Base-by-base conservation (phyloP, 2,888 invertebrate species). In the Exocentrus adspersus region DNA sequence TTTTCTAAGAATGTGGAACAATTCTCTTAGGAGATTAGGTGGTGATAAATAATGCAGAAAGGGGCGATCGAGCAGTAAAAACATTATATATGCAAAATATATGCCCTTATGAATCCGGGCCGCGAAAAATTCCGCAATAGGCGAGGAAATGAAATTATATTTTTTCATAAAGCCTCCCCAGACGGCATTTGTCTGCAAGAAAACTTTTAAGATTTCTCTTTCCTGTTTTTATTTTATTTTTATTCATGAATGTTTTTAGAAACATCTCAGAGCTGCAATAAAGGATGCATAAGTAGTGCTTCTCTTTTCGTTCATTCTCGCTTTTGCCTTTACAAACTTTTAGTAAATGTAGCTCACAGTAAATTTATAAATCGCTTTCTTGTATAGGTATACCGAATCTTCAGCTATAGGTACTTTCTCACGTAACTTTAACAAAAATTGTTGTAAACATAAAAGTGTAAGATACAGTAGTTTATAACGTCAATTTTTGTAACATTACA, bases 71-170 rank as follows among this genome's bases (percentile, higher is more conserved):
- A 65, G 75, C 65, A 72, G 73, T 76, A 77, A 76, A 74, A 72
- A 72, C 72, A 77, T 77, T 76, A 76, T 70, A 68, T 73, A 78
- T 78, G 77, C 77, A 75, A 75, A 78, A 74, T 76, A 69, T 74
- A 75, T 76, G 76, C 75, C 65, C 70, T 72, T 70, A 74, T 70
- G 76, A 73, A 70, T 72, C 71, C 65, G 72, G 71, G 68, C 67
- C 72, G 65, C 70, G 71, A 75, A 73, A 73, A 73, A 73, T 73
- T 71, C 72, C 75, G 68, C 75, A 73, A 73, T 69, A 74, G 71
- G 70, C 72, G 71, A 69, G 71, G 71, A 76, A 77, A 78, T 77
- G 76, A 77, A 78, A 78, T 78, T 77, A 78, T 76, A 77, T 77
- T 78, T 77, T 75, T 76, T 77, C 76, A 77, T 78, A 77, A 78